A percentile compares a stretch with the other conserved stretches of the same genome.
These are phyloP conservation scores for Cyrtorhinus lividipennis DNA, from an alignment of 1,140 invertebrate species.

Conservation along the genomic window DNA sequence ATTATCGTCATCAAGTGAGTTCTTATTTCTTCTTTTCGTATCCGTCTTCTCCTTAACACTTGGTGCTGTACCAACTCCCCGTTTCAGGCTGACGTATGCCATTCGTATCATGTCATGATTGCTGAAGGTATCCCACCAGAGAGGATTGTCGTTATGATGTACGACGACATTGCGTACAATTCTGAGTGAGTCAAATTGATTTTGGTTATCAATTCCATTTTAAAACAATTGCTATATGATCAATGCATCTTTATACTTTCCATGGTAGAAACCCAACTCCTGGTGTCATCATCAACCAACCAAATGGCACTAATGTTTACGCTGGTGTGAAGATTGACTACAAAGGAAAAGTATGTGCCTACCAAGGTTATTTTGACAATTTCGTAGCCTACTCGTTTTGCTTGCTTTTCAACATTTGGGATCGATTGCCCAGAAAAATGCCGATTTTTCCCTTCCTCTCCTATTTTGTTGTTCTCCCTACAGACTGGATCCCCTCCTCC, in stretches of 20 bases:
- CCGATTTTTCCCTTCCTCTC: too few species aligned
- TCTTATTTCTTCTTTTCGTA: too few species aligned
- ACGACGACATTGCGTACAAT: constrained; percentile 44
- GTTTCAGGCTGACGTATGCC: constrained; percentile 41
- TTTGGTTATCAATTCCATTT: neutral
- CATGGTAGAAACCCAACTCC: constrained; percentile 38
- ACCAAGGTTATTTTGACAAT: too few species aligned
- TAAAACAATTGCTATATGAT: neutral
- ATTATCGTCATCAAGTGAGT: too few species aligned
- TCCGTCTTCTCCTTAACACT: too few species aligned
- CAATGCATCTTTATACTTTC: neutral
- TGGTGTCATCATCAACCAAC: constrained; percentile 43
- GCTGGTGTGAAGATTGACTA: constrained; percentile 43
- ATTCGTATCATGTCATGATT: constrained; percentile 43
- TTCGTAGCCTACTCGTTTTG: neutral
- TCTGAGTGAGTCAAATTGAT: constrained; percentile 33
- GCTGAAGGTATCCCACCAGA: constrained; percentile 41
- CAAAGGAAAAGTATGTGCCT: constrained; percentile 33
- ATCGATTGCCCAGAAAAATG: too few species aligned
- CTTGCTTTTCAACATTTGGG: too few species aligned
- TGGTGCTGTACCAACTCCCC: too few species aligned
- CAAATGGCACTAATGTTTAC: constrained; percentile 43
- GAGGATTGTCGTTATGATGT: constrained; percentile 46
- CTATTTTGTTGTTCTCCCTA: neutral
- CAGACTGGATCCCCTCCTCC: too few species aligned